Base-by-base conservation (phyloP, 2,113 vertebrate genomes). In the Neogobius melanostomus region DNA sequence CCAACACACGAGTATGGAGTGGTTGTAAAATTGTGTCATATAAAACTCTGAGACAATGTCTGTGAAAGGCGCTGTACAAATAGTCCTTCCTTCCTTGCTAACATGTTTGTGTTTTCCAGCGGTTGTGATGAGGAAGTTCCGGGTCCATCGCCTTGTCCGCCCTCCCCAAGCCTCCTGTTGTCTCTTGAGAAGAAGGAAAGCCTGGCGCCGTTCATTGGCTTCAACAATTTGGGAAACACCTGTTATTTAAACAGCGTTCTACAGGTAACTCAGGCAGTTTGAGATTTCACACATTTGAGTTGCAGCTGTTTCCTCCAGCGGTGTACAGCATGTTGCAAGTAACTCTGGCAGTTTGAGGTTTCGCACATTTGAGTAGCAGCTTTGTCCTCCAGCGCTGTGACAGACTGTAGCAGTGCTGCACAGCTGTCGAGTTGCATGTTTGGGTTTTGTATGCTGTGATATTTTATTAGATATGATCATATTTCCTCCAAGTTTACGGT, bases 201-300 rank as follows among this genome's bases (percentile, higher is more conserved):
- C 70, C 70, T 97, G 74, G 49, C 97, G 75, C 98, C 98, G 9
- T 99, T 99, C 80, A 96, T 98, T 80, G 98, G 98, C 5, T 74
- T 99, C 82, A 98, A 96, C 87, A 99, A 99, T 74, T 91, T 98
- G 11, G 98, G 98, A 56, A 99, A 99, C 90, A 99, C 98, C 56
- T 99, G 98, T 83, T 99, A 99, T 84, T 91, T 99, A 66, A 99
- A 99, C 91, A 99, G 98, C 28, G 83, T 99, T 54, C 94, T 99
- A 82, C 98, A 99, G 96, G 98, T 98, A 88, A 53, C 82, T 61
- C 46, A 5, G 12, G 0, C 44, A 48, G 45, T 28, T 44, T 44
- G 42, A 44, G 28, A 10, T 59, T 60, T 15, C n/a, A 17, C n/a
- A 53, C n/a, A 1, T 53, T 28, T 17, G 5, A 11, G 21, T 10